Evolutionary conservation across 2,113 vertebrate genomes (phyloP).

Genomic region (Cromileptes altivelis): DNA sequence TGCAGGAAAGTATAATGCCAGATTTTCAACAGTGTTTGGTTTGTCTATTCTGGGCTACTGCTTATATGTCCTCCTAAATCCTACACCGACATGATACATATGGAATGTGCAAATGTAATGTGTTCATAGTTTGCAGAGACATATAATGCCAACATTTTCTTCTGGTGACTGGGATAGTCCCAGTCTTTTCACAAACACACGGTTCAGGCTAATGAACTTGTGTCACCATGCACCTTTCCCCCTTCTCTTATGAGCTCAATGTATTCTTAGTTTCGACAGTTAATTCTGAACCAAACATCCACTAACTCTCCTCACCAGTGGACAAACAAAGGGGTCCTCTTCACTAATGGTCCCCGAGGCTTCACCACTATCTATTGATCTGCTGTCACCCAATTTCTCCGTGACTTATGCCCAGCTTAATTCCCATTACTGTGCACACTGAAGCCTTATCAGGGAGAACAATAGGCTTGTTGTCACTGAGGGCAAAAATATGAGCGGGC

Average conservation of each 20-base stretch:
- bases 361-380: slow-evolving; percentile 82
- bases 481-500: slow-evolving; percentile 75
- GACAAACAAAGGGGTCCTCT: slow-evolving; percentile 82
- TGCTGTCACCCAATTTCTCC: slow-evolving; percentile 80
- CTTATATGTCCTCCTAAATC: too few species aligned
- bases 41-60: too few species aligned
- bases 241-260: slow-evolving; percentile 20
- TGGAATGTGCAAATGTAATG: too few species aligned
- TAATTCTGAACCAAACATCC: slow-evolving; percentile 58
- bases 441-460: slow-evolving; percentile 81
- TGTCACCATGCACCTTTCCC: slow-evolving; percentile 23
- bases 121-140: too few species aligned
- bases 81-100: too few species aligned
- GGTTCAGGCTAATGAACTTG: slow-evolving; percentile 38
- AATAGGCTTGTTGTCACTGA: slow-evolving; percentile 79
- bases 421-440: slow-evolving; percentile 81
- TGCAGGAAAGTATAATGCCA: too few species aligned
- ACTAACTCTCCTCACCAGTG: slow-evolving; percentile 47
- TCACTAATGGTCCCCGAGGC: slow-evolving; percentile 78
- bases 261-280: slow-evolving; percentile 55
- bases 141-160: too few species aligned
- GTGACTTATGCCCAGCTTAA: slow-evolving; percentile 83
- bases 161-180: too few species aligned
- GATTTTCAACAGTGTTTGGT: too few species aligned
- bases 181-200: slow-evolving; percentile 20